Base-by-base conservation (phyloP, 2,797 vertebrate species). In the Margarornis squamiger region DNA sequence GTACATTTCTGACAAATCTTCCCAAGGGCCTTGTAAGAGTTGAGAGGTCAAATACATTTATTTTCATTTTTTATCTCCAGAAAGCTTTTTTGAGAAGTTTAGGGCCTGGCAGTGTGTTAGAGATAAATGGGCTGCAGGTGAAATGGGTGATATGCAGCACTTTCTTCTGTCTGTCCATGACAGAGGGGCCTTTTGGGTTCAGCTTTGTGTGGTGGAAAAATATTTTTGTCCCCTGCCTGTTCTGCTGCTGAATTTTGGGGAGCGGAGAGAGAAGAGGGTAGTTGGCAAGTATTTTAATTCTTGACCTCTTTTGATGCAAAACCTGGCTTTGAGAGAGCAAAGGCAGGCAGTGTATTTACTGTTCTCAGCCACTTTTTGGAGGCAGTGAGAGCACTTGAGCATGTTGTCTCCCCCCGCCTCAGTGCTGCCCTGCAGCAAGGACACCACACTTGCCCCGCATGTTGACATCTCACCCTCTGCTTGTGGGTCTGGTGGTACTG, bases 361-460 rank as follows among this genome's bases (percentile, higher is more conserved):
- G 23, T 88, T 74, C 52, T 78, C 83, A 71, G 22, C 7, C 30
- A 26, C 26, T 38, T 77, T 77, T 45, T 3, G 3, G 72, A 80
- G 39, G 59, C 63, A 67, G 32, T 23, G 71, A 70, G 38, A 82
- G 73, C 55, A 29, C 29, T 61, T 2, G 8, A 23, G 20, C 1
- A 0, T 15, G 27, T 36, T 5, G 2, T 27, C 18, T 93, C 12
- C 23, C 10, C 32, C 13, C 3, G 6, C 39, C 19, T 41, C 45
- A 15, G 3, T 9, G 7, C 12, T 58, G 52, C 13, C 29, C 39
- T 83, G 48, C n/a, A 21, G 34, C 0, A 0, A 76, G 59, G 59
- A 77, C 1, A 2, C 16, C 57, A 41, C 6, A 0, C 17, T 14
- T 63, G 48, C 29, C 24, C 32, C 5, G 2, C 27, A 6, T 36